Conservation (phyloP, 1,140 invertebrate genomes). For the Panagrolaimus sp. region DNA sequence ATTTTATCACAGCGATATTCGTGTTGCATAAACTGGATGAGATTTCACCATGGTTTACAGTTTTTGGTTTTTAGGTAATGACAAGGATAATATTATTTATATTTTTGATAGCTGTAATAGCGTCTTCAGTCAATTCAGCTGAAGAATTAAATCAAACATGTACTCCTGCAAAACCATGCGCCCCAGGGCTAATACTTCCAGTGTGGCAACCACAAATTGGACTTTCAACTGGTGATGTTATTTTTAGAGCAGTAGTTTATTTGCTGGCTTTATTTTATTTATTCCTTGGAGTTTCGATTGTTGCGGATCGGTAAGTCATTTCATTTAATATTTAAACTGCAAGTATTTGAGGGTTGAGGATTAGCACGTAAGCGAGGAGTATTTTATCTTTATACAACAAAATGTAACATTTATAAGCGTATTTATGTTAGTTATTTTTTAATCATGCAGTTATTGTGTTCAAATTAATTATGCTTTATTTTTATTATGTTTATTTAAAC, state of each 20-base stretch:
- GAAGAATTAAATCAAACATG: constrained; percentile 16
- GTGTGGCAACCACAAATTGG: constrained; percentile 72
- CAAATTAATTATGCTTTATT: no score
- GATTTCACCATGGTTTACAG: no score
- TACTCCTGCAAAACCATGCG: constrained; percentile 61
- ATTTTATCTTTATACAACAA: no score
- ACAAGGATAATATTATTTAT: neutral
- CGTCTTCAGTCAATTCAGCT: neutral
- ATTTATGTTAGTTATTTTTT: no score
- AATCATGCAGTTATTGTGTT: no score
- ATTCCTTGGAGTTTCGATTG: constrained; percentile 63
- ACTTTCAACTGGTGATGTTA: constrained; percentile 65
- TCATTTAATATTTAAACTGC: no score
- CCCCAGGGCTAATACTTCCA: constrained; percentile 73
- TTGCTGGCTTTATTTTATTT: constrained; percentile 60
- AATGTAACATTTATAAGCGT: no score
- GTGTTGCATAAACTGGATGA: no score
- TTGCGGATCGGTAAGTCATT: constrained; percentile 59
- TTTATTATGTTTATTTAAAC: no score
- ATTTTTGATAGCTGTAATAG: neutral
- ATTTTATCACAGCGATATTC: no score
- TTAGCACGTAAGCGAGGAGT: no score
- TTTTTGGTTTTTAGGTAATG: neutral
- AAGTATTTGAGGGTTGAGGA: no score
- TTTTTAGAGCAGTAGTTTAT: constrained; percentile 48